These are phyloP conservation scores for Rhynchophorus ferrugineus DNA, from an alignment of 1,140 invertebrate genomes.

Conservation along the genomic window DNA sequence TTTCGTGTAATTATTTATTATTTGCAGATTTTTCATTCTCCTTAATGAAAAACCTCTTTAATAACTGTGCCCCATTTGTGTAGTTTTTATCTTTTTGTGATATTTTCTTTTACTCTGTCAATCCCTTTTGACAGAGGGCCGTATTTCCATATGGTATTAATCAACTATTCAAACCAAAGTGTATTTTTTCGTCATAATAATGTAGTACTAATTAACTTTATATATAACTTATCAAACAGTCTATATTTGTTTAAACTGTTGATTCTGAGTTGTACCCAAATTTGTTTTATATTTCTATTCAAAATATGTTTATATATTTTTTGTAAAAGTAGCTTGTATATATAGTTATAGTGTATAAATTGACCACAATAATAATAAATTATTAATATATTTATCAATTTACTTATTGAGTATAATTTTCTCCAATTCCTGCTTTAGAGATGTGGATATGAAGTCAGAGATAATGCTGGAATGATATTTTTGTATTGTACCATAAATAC, in stretches of 20 bases:
- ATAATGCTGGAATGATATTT: too few relatives aligned
- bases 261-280: too few relatives aligned
- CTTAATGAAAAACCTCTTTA: too few relatives aligned
- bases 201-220: constrained; percentile 10
- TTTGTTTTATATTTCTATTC: too few relatives aligned
- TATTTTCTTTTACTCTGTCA: constrained; percentile 27
- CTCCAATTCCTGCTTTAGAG: not conserved
- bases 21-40: too few relatives aligned
- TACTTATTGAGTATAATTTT: not conserved
- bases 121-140: constrained; percentile 21
- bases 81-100: constrained; percentile 25
- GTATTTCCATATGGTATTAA: constrained; percentile 37
- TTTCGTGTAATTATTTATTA: too few relatives aligned
- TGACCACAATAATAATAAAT: constrained; percentile 20
- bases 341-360: constrained; percentile 15
- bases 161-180: constrained; percentile 34
- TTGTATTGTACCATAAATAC: too few relatives aligned
- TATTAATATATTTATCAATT: constrained; percentile 22
- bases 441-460: too few relatives aligned
- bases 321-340: constrained; percentile 9
- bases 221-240: too few relatives aligned
- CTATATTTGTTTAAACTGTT: too few relatives aligned
- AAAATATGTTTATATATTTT: too few relatives aligned
- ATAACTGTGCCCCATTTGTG: constrained; percentile 6
- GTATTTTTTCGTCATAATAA: constrained; percentile 28